These are phyloP conservation scores for Ophraella communa DNA, from an alignment of 2,888 invertebrate genomes.

Conservation along the genomic window DNA sequence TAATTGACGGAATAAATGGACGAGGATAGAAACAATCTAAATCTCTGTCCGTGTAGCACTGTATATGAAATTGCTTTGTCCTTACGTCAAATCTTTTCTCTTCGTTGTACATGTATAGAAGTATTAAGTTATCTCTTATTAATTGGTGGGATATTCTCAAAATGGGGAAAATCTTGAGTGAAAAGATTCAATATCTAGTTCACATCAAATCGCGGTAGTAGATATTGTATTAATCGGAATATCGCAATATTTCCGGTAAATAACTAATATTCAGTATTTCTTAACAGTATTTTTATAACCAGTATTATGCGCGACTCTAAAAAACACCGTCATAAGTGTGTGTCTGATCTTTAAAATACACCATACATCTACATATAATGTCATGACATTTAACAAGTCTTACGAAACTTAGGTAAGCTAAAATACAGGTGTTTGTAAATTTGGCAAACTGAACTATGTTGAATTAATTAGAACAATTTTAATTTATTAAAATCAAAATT, in stretches of 20 bases:
- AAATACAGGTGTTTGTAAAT: conserved; percentile 29
- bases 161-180: conserved; percentile 36
- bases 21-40: conserved; percentile 42
- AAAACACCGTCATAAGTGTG: conserved; percentile 16
- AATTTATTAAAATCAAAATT: conserved; percentile 18
- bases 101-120: conserved; percentile 24
- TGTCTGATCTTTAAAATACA: conserved; percentile 8
- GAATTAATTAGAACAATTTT: conserved; percentile 10
- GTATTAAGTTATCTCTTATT: conserved; percentile 33
- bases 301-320: conserved; percentile 22
- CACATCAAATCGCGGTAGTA: conserved; percentile 46
- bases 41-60: conserved; percentile 40
- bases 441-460: neutral
- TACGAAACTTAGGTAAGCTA: conserved; percentile 43
- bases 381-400: conserved; percentile 28
- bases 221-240: conserved; percentile 29
- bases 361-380: conserved; percentile 16
- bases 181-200: conserved; percentile 50
- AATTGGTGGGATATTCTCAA: conserved; percentile 35
- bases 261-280: conserved; percentile 6
- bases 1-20: conserved; percentile 35
- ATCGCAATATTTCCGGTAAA: conserved; percentile 17
- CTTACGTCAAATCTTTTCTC: conserved; percentile 32
- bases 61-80: conserved; percentile 28
- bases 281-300: conserved; percentile 20